A percentile compares a stretch with the other conserved stretches of the same genome.
Evolutionary conservation across 2,113 vertebrate genomes (phyloP).

Genomic region (Crotalus viridis): DNA sequence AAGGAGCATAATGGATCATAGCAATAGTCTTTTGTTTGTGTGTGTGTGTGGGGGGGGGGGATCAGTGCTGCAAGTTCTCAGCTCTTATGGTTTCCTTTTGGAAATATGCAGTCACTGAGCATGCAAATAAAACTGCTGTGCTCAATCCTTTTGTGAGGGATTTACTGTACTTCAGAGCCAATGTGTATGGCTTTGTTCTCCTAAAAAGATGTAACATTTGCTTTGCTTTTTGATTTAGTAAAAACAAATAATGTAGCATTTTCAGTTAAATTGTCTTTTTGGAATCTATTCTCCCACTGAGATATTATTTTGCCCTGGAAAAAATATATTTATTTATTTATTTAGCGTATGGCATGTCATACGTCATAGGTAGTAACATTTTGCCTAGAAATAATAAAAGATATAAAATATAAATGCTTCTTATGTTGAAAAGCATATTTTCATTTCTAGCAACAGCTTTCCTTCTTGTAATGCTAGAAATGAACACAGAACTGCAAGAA

Average conservation of each 20-base stretch:
- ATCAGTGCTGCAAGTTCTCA: background rate
- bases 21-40: background rate
- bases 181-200: background rate
- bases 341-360: background rate
- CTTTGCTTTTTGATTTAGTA: no score
- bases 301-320: background rate
- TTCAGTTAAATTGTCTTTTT: background rate
- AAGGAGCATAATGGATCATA: background rate
- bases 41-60: background rate
- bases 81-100: background rate
- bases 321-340: background rate
- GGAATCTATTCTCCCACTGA: background rate
- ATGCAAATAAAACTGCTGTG: background rate
- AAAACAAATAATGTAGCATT: background rate
- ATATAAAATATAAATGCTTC: background rate
- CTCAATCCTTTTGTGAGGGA: background rate
- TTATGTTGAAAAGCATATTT: background rate
- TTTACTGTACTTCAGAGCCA: background rate
- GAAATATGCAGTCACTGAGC: background rate
- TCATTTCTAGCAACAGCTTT: background rate
- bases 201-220: background rate
- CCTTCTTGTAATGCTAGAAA: constrained; percentile 4
- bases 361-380: background rate
- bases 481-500: background rate
- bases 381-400: background rate